Conservation (phyloP, 2,113 vertebrate species). For the Herpetotheres cachinnans region DNA sequence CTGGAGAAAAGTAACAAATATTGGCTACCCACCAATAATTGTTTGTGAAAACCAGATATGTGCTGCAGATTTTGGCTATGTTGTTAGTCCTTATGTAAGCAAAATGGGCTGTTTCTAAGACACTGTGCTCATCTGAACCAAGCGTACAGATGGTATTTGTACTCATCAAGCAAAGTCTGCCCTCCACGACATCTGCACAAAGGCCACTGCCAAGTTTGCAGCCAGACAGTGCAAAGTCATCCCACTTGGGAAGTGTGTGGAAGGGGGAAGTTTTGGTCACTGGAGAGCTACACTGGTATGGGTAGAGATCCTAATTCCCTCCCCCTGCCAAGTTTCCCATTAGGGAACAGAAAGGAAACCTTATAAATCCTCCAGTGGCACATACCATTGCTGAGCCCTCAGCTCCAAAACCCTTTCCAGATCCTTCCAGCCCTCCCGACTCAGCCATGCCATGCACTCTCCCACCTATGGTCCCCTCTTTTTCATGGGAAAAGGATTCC, state of each 20-base stretch:
- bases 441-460: neutral
- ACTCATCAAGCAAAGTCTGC: neutral
- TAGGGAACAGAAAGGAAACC: neutral
- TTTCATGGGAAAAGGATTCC: neutral
- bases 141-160: neutral
- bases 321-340: neutral
- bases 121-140: neutral
- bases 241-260: neutral
- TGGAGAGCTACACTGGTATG: neutral
- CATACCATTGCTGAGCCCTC: neutral
- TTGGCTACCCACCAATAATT: slow-evolving; percentile 37
- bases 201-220: neutral
- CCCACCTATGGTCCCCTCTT: neutral
- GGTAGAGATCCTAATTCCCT: neutral
- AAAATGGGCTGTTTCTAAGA: slow-evolving; percentile 56
- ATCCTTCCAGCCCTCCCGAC: neutral
- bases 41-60: slow-evolving; percentile 36
- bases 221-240: neutral
- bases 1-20: slow-evolving; percentile 36
- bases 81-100: neutral
- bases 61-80: slow-evolving; percentile 14
- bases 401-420: neutral
- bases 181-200: neutral
- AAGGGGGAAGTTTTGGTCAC: neutral
- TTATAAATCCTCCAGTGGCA: neutral